Evolutionary conservation across 2,113 vertebrate genomes (phyloP).

Genomic region (Poicephalus meyeri): DNA sequence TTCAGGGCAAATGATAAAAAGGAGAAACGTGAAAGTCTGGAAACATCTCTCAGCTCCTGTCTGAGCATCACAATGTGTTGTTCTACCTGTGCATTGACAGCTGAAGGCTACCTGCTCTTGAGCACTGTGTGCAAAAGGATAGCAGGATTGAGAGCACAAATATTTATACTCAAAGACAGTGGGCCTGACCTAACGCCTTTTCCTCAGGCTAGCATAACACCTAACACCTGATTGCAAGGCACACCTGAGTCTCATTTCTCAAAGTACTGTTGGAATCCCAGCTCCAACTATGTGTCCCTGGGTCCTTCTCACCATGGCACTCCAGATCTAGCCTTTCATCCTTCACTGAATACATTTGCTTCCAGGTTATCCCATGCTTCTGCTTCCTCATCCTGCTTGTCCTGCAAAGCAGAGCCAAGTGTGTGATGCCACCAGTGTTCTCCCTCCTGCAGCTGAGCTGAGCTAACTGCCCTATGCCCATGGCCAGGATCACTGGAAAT

Average conservation of each 20-base stretch:
- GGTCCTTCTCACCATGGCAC: background rate
- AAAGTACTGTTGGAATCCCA: background rate
- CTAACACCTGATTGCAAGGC: background rate
- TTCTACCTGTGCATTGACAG: background rate
- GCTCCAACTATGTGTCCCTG: accelerated
- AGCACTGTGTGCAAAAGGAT: background rate
- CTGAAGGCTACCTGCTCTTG: background rate
- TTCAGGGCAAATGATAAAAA: background rate
- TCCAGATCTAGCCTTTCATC: background rate
- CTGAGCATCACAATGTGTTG: accelerated
- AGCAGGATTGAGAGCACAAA: background rate
- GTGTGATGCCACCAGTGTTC: background rate
- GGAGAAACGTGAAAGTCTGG: background rate
- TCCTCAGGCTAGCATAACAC: background rate
- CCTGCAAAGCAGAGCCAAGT: background rate
- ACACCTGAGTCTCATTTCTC: background rate
- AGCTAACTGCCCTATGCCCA: background rate
- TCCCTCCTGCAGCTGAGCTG: background rate
- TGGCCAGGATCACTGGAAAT: background rate
- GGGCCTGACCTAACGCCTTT: background rate
- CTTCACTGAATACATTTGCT: background rate
- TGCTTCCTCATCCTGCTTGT: background rate
- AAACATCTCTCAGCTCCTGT: background rate
- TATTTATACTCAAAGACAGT: background rate
- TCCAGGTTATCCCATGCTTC: accelerated